Base-by-base conservation (phyloP, 2,888 invertebrate genomes). In the Himalopsyche anomala region DNA sequence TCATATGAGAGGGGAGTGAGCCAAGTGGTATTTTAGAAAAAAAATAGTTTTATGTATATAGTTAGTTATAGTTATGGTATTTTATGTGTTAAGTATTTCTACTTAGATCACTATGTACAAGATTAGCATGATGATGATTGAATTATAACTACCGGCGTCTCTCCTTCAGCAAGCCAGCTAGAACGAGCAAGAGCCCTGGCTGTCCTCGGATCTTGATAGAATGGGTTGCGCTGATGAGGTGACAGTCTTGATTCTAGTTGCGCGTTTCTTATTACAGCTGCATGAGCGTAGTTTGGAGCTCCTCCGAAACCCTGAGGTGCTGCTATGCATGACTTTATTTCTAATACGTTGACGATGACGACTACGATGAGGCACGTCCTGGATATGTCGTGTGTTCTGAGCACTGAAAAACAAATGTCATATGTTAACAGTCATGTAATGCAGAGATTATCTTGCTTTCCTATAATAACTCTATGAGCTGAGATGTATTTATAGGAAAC, bases 111-210 rank as follows among this genome's bases (percentile, higher is more conserved):
- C n/a, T n/a, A n/a, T n/a, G n/a, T n/a, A n/a, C n/a, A n/a, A n/a
- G n/a, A n/a, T 54, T 0, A 84, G 87, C 28, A 28, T 28, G 28
- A 28, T 28, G 28, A 2, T 28, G 28, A 28, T 42, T 11, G 8
- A 11, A 11, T 51, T 0, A 51, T 51, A 56, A 38, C 80, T 91
- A 95, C 95, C 90, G 93, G 91, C 87, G 92, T 91, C 90, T 95
- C 95, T 55, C 95, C 95, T 17, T 94, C 93, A 81, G 94, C 94
- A 87, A 95, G 92, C 91, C 94, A 92, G 89, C 95, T 95, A 56
- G 93, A 92, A 81, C 94, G 90, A 1, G 94, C 94, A 69, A 95
- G 89, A 0, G 94, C 91, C 83, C 93, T 91, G 56, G 92, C 91
- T 11, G 95, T 92, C 84, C 93, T 91, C 0, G 94, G 94, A 87